phyloP scores from a whole-genome alignment of 1,140 invertebrate species.

The Thaumatotibia leucotreta region DNA sequence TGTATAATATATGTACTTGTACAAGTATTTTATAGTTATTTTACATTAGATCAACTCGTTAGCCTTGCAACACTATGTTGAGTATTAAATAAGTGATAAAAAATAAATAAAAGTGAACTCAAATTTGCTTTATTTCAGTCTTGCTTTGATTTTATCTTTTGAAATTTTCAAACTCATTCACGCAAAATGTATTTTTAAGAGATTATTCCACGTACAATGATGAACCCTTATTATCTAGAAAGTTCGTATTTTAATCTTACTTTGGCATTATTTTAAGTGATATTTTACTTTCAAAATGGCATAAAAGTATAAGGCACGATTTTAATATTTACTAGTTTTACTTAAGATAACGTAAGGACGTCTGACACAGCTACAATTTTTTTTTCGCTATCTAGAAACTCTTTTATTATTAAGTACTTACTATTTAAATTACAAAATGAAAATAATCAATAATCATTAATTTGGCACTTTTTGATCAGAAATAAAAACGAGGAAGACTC shows the following conservation, averaged over 20 bases:
- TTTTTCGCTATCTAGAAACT: conserved; percentile 30
- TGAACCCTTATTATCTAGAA: conserved; percentile 27
- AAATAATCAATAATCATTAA: neutral
- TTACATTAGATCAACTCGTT: too few relatives aligned
- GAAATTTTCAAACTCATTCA: neutral
- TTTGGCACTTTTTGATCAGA: conserved; percentile 16
- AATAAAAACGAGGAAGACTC: conserved; percentile 6
- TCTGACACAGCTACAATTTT: conserved; percentile 52
- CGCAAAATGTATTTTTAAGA: conserved; percentile 16
- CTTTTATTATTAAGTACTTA: neutral
- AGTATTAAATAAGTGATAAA: too few relatives aligned
- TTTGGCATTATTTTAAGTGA: conserved; percentile 63
- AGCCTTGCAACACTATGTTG: too few relatives aligned
- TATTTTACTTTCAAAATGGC: conserved; percentile 70
- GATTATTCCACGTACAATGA: conserved; percentile 11
- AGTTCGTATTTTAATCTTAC: conserved; percentile 39
- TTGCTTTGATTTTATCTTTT: neutral
- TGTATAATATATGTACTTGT: too few relatives aligned
- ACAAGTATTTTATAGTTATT: too few relatives aligned
- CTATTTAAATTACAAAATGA: neutral
- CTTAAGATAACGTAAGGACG: conserved; percentile 60
- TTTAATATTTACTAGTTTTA: conserved; percentile 63
- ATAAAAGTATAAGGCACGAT: conserved; percentile 73
- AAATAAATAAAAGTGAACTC: neutral
- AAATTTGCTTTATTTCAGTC: conserved; percentile 1